Evolutionary conservation across 2,888 invertebrate species (phyloP), one percentile per base, ranked within the genome.

Genomic region (Limenitis camilla): DNA sequence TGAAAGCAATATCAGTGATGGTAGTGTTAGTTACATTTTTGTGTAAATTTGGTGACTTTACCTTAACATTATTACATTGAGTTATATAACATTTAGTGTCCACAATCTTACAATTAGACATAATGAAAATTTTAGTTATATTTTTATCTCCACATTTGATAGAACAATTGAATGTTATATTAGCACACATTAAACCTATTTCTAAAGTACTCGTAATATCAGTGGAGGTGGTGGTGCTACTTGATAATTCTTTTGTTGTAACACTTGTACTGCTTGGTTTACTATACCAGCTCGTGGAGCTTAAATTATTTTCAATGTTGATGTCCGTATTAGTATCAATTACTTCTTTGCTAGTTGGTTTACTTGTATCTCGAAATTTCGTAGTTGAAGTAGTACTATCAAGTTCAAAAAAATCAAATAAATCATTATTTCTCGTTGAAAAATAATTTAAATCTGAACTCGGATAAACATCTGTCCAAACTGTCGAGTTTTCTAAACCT

Each of bases 121-220:
- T 73, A 49, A 67, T 69, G 63, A 79, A 75, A 19, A 78, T 73
- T 70, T 85, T 81, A 8, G 82, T 87, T 19, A 86, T 68, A 54
- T 77, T 78, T 51, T 64, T 65, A 3, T 73, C 73, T 9, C 67
- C 73, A 62, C 84, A 84, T 27, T 62, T 68, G 7, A 73, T 61
- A 10, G 84, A 76, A 60, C 74, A 81, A 59, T 85, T 86, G 41
- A 84, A 78, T 0, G 72, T 55, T 32, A 72, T 64, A 42, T 74
- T 65, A 35, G 76, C 73, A 52, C 79, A 83, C 10, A 57, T 53
- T 10, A 53, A 59, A 28, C 40, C 10, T 49, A 49, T 49, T 35
- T 47, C 54, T 41, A 55, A 40, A 10, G 41, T 36, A 31, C 40
- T 52, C 19, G 35, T 40, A 39, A 47, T 40, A 29, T 42, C 49